Percentiles rank a stretch among this genome's conserved stretches.
phyloP scores from a whole-genome alignment of 2,797 vertebrate genomes.

The Sternarchorhynchus goeldii region DNA sequence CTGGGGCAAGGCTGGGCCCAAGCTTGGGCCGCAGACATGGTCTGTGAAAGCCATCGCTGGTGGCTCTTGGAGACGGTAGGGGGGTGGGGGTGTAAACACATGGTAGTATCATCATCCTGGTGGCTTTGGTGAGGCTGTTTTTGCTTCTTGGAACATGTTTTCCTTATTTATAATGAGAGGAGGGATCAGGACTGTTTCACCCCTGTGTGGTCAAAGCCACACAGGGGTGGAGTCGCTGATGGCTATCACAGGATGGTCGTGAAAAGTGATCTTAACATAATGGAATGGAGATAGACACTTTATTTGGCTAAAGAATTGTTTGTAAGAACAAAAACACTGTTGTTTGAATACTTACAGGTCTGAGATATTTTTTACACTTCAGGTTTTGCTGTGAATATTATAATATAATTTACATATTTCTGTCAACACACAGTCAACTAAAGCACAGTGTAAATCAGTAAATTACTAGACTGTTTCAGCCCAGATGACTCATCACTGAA shows the following conservation, averaged over 20 bases:
- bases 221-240: slow-evolving; percentile 23
- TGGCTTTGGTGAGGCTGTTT: slow-evolving; percentile 52
- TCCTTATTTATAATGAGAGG: slow-evolving; percentile 55
- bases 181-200: slow-evolving; percentile 39
- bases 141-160: slow-evolving; percentile 49
- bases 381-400: not conserved
- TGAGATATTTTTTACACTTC: too few relatives aligned
- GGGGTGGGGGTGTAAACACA: slow-evolving; percentile 55
- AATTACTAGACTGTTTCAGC: not conserved
- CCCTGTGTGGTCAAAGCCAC: not conserved
- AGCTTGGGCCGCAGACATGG: slow-evolving; percentile 33
- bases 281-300: not conserved
- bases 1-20: slow-evolving; percentile 40
- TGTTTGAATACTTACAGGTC: too few relatives aligned
- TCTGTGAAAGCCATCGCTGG: slow-evolving; percentile 59
- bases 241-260: slow-evolving; percentile 32
- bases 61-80: slow-evolving; percentile 46
- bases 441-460: not conserved
- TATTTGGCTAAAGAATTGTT: too few relatives aligned
- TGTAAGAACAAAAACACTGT: too few relatives aligned
- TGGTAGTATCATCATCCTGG: slow-evolving; percentile 60
- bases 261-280: not conserved
- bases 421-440: not conserved
- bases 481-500: slow-evolving; percentile 11
- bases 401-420: not conserved